phyloP scores from a whole-genome alignment of 2,888 invertebrate species.

The Eupithecia exiguata region DNA sequence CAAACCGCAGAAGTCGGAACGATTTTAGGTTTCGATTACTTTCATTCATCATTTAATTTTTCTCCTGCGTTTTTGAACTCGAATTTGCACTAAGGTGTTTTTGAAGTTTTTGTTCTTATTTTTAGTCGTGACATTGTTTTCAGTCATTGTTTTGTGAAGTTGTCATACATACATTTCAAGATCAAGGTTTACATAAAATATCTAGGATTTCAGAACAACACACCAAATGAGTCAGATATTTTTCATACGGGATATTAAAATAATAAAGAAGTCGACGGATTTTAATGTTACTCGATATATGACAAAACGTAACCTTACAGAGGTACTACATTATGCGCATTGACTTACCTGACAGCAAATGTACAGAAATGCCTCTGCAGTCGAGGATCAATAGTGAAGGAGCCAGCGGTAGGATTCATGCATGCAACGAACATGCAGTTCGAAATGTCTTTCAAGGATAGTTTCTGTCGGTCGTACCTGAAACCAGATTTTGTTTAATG shows the following conservation, averaged over 20 bases:
- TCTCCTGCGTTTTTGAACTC: no score
- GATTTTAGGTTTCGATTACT: no score
- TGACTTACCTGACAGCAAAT: conserved; percentile 89
- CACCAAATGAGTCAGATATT: no score
- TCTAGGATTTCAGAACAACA: not conserved
- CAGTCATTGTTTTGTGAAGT: no score
- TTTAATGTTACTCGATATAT: not conserved
- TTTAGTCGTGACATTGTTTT: no score
- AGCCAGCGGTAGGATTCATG: conserved; percentile 98
- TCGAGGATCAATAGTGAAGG: conserved; percentile 95
- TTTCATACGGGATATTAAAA: not conserved
- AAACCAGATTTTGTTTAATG: conserved; percentile 22
- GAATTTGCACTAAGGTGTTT: no score
- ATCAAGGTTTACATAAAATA: not conserved
- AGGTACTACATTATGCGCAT: not conserved
- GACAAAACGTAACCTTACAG: not conserved
- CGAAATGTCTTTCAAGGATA: conserved; percentile 94
- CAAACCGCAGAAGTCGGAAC: no score
- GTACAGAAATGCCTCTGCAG: conserved; percentile 94
- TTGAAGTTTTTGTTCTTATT: no score
- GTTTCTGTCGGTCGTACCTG: conserved; percentile 93
- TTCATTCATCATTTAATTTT: no score
- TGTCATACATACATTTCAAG: no score
- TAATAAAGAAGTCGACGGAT: not conserved
- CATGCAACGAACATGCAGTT: conserved; percentile 97